A percentile compares a stretch with the other conserved stretches of the same genome.
phyloP scores from a whole-genome alignment of 2,888 invertebrate genomes.

The Erynnis tages region DNA sequence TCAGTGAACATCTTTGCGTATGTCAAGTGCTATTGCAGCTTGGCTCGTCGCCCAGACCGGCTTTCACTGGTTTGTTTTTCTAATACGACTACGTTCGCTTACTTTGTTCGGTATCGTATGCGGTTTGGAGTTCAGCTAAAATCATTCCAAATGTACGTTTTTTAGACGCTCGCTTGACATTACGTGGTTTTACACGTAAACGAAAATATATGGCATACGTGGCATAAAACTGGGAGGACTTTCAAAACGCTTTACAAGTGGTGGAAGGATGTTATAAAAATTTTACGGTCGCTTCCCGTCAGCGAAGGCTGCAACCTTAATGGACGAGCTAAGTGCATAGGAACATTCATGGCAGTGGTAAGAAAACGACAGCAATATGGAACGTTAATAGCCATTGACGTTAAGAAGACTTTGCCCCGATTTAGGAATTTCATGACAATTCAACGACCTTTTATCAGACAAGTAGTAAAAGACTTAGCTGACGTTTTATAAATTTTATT shows the following conservation, averaged over 20 bases:
- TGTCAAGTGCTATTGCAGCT: conserved; percentile 49
- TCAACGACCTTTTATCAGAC: conserved; percentile 23
- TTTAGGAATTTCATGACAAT: conserved; percentile 23
- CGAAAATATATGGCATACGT: conserved; percentile 43
- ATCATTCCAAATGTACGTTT: background rate
- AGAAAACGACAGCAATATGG: conserved; percentile 36
- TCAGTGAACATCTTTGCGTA: conserved; percentile 34
- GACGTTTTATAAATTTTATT: conserved; percentile 5
- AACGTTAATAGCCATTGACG: conserved; percentile 26
- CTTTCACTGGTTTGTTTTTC: conserved; percentile 45
- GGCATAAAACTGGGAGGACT: conserved; percentile 69
- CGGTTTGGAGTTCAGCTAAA: conserved; percentile 11
- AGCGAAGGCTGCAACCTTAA: conserved; percentile 75
- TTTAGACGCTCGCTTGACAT: background rate
- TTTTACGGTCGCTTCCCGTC: conserved; percentile 78
- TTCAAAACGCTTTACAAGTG: conserved; percentile 79
- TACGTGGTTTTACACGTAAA: background rate
- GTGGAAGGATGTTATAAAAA: conserved; percentile 81
- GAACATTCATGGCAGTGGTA: conserved; percentile 74
- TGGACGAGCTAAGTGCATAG: conserved; percentile 80
- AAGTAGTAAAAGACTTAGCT: conserved; percentile 15
- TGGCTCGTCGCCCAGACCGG: conserved; percentile 48
- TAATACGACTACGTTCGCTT: conserved; percentile 44
- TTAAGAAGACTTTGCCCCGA: conserved; percentile 8
- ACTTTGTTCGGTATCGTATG: conserved; percentile 33